Evolutionary conservation across 2,888 invertebrate genomes (phyloP).

Genomic region (Melieria omissa): DNA sequence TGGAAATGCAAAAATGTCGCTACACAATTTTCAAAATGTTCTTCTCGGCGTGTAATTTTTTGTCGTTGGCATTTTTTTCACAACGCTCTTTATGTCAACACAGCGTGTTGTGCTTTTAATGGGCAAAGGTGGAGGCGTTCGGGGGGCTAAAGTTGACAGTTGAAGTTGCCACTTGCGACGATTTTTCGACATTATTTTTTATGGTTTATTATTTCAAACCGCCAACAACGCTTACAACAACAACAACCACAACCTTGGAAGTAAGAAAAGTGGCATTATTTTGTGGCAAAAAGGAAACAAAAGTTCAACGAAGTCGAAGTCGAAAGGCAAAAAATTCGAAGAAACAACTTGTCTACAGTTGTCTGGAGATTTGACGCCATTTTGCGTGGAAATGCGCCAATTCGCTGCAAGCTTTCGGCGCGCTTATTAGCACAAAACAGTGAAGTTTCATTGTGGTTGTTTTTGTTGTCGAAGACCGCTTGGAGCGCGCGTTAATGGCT

Average conservation of each 20-base stretch:
- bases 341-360: slow-evolving; percentile 3
- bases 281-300: no score
- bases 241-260: slow-evolving; percentile 15
- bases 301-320: no score
- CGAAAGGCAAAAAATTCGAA: not conserved
- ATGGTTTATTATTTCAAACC: slow-evolving; percentile 46
- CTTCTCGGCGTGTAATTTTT: slow-evolving; percentile 40
- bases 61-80: slow-evolving; percentile 25
- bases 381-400: not conserved
- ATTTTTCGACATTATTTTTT: slow-evolving; percentile 47
- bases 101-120: slow-evolving; percentile 34
- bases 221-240: slow-evolving; percentile 33
- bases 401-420: not conserved
- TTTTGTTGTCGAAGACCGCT: slow-evolving; percentile 10
- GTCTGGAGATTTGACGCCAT: not conserved
- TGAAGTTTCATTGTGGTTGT: not conserved
- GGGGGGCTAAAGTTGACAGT: not conserved
- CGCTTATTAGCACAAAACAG: not conserved
- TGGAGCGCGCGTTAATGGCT: slow-evolving; percentile 28
- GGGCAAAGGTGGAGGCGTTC: no score
- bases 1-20: slow-evolving; percentile 23
- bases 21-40: slow-evolving; percentile 43
- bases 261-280: no score
- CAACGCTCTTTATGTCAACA: slow-evolving; percentile 37
- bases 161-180: slow-evolving; percentile 19